Evolutionary conservation across 2,797 vertebrate genomes (phyloP), one percentile per base, ranked within the genome.

Genomic region (Harpagifer antarcticus): DNA sequence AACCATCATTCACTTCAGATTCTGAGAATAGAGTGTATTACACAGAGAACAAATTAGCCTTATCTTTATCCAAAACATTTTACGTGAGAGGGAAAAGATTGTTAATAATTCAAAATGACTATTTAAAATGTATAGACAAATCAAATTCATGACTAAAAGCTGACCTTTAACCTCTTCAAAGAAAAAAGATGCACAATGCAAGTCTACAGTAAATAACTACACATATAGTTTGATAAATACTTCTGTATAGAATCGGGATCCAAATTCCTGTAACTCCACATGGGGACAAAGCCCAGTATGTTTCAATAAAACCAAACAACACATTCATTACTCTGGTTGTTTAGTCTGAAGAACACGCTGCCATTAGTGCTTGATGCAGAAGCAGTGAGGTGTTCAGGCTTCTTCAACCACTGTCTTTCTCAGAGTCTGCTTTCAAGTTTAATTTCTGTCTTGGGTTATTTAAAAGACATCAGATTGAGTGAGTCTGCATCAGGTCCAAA

Each of bases 301-400:
- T 69, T 43, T 72, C 58, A 61, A 64, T 27, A 10, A 68, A 58
- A 62, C 65, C 72, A 79, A 82, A 82, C 42, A 85, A 75, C 27
- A 55, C 82, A 69, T 82, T 70, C 17, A 70, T 79, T 66, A 62
- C 37, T 54, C 13, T 8, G 48, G 33, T n/a, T 86, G 86, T 89
- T 90, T 89, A 84, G 77, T 82, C 82, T 89, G 75, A 68, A 19
- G 15, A 74, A n/a, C 31, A 9, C 2, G 17, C 55, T 81, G 61
- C 71, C 67, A 63, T 84, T 15, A 12, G 27, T 17, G 50, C 44
- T 50, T 19, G 9, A 62, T 42, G 44, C 72, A 42, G 40, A 58
- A 64, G 65, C 31, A 44, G 58, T 40, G 49, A 73, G 55, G 68
- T 53, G 67, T 54, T 60, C 44, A 15, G 23, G n/a, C 27, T 54